Percentiles rank a stretch among this genome's conserved stretches.
Evolutionary conservation across 2,113 vertebrate genomes (phyloP).

Genomic region (Eulemur rufifrons): DNA sequence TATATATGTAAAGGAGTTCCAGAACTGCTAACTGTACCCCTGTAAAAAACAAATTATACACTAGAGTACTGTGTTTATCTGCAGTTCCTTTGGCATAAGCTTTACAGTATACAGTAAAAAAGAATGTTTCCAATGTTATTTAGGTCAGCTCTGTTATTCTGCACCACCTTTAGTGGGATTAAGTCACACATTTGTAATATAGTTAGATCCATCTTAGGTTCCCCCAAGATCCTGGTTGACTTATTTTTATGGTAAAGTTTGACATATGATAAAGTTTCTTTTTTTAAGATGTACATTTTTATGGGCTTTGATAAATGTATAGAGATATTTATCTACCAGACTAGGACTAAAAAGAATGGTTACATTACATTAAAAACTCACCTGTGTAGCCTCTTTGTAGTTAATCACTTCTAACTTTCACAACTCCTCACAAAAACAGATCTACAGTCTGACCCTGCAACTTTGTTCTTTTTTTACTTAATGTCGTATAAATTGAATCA

Average conservation of each 20-base stretch:
- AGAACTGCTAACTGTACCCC: background rate
- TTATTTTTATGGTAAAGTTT: background rate
- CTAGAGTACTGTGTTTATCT: background rate
- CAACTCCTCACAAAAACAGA: background rate
- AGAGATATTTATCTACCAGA: background rate
- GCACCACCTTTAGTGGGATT: background rate
- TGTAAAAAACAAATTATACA: background rate
- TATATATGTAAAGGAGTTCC: background rate
- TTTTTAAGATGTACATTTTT: background rate
- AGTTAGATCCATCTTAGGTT: background rate
- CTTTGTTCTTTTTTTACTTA: background rate
- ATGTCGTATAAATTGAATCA: background rate
- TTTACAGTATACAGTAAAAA: background rate
- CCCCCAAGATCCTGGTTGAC: background rate
- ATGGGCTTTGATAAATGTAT: background rate
- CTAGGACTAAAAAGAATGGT: background rate
- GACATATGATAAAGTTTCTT: background rate
- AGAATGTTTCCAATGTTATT: background rate
- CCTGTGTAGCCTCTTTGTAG: background rate
- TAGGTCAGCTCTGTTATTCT: background rate
- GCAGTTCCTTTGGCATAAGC: background rate
- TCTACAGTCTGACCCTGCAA: background rate
- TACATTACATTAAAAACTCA: background rate
- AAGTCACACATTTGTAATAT: background rate
- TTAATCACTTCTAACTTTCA: background rate